phyloP scores from a whole-genome alignment of 1,140 invertebrate species.

The Aphis craccivora region DNA sequence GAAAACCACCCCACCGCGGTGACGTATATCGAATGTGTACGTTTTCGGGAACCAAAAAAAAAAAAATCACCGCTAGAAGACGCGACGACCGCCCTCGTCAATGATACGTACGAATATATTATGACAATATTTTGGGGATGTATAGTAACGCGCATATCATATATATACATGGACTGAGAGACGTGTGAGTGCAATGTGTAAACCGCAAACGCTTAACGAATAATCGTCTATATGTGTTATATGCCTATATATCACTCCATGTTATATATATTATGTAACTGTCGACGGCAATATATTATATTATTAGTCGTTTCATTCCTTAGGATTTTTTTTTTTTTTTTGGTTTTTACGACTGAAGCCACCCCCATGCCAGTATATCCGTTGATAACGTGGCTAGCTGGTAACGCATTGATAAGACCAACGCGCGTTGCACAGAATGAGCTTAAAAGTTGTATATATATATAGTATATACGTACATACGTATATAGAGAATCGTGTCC shows the following conservation, averaged over 20 bases:
- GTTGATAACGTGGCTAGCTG: constrained; percentile 37
- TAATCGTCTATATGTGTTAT: neutral
- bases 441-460: neutral
- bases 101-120: neutral
- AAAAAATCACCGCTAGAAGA: constrained; percentile 12
- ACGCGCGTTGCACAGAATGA: neutral
- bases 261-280: neutral
- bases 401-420: constrained; percentile 44
- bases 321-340: neutral
- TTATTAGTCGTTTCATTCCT: neutral
- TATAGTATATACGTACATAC: neutral
- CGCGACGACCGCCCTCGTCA: neutral
- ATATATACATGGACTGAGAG: neutral
- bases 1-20: neutral
- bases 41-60: neutral
- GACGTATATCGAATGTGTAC: neutral
- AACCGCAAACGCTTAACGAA: constrained; percentile 17
- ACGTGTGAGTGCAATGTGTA: neutral
- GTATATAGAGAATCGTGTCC: neutral
- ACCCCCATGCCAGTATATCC: too few species aligned
- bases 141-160: too few species aligned
- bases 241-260: too few species aligned
- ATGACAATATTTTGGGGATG: neutral
- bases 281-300: constrained; percentile 24
- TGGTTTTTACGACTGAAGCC: neutral